Conservation (phyloP, 2,888 invertebrate species). For the Lepidochitona cinerea region DNA sequence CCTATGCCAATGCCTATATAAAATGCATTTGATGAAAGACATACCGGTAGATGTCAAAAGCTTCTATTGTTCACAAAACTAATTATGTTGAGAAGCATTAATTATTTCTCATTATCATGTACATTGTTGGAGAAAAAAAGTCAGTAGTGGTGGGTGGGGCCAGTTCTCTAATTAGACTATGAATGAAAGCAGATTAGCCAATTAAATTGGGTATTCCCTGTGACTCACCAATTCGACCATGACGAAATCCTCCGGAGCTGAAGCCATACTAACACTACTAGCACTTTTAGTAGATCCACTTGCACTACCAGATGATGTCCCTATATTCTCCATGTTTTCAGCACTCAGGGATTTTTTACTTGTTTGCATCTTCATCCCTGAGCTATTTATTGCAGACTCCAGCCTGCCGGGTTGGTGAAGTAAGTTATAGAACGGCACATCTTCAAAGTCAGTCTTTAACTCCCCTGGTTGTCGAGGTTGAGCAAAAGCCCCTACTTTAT, state of each 20-base stretch:
- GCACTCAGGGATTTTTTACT: constrained; percentile 8
- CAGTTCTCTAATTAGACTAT: no score
- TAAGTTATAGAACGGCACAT: constrained; percentile 64
- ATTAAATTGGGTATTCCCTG: no score
- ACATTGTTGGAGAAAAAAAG: no score
- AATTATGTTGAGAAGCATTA: no score
- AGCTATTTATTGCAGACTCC: not conserved
- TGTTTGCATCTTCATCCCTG: not conserved
- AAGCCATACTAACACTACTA: constrained; percentile 49
- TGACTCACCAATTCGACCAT: constrained; percentile 82
- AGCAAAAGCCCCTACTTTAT: constrained; percentile 64
- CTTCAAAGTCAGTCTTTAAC: constrained; percentile 44
- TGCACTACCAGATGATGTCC: constrained; percentile 5
- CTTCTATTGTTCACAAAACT: no score
- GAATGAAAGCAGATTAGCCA: no score
- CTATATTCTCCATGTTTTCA: constrained; percentile 1
- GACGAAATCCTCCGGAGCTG: constrained; percentile 78
- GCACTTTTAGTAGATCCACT: constrained; percentile 42
- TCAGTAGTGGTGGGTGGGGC: no score
- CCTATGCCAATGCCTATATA: no score
- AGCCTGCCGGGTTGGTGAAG: constrained; percentile 36
- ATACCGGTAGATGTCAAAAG: no score
- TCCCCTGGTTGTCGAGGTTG: constrained; percentile 36
- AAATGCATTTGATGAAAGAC: no score
- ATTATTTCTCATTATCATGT: no score